Evolutionary conservation across 1,140 invertebrate genomes (phyloP).

Genomic region (Neotoxoptera formosana): DNA sequence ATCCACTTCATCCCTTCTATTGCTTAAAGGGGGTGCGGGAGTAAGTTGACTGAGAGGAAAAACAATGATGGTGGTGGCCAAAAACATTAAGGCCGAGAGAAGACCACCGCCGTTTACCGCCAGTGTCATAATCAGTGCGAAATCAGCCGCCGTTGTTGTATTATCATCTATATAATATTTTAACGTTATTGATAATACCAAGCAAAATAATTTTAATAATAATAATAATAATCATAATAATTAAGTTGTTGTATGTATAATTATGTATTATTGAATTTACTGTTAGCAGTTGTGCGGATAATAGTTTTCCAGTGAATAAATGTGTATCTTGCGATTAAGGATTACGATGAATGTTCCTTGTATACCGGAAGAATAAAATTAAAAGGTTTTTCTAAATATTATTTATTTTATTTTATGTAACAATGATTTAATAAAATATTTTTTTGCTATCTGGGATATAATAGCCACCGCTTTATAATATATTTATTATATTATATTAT

Average conservation of each 20-base stretch:
- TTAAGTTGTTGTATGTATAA: background rate
- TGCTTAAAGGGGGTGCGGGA: background rate
- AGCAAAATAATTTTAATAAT: background rate
- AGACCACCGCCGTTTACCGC: conserved; percentile 28
- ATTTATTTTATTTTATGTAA: background rate
- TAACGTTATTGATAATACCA: conserved; percentile 1
- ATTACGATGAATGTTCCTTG: background rate
- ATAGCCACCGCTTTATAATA: background rate
- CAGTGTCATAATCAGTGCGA: conserved; percentile 39
- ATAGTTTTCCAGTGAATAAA: conserved; percentile 6
- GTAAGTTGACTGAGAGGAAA: conserved; percentile 15
- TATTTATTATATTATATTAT: conserved; percentile 36
- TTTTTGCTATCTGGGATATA: background rate
- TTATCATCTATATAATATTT: background rate
- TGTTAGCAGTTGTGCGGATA: background rate
- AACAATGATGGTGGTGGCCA: conserved; percentile 50
- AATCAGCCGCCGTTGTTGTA: conserved; percentile 13
- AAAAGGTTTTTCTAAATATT: background rate
- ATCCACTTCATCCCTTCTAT: conserved; percentile 2
- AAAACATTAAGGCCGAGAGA: conserved; percentile 41
- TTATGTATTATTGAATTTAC: background rate
- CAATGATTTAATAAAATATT: background rate
- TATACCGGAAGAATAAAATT: background rate
- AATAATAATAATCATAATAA: background rate
- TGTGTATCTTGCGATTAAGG: background rate